phyloP scores from a whole-genome alignment of 2,797 vertebrate genomes.

The Lagocephalus sceleratus region DNA sequence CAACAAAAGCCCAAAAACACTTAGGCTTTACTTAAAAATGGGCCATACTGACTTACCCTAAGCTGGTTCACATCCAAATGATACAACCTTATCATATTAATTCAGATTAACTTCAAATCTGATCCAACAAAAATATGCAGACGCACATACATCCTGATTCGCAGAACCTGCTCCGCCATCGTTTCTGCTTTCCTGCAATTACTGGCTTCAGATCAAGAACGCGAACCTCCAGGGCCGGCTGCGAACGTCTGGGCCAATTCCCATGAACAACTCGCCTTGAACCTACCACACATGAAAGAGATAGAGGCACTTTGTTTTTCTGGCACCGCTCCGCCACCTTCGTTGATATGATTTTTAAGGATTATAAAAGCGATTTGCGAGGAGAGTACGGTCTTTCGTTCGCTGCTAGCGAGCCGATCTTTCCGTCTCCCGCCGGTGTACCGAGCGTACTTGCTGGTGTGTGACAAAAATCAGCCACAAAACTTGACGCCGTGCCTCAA shows the following conservation, averaged over 20 bases:
- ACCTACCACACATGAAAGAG: slow-evolving; percentile 34
- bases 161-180: slow-evolving; percentile 16
- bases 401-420: background rate
- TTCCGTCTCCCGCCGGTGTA: background rate
- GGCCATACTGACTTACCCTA: slow-evolving; percentile 61
- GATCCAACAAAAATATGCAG: slow-evolving; percentile 29
- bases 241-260: slow-evolving; percentile 27
- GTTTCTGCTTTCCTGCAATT: slow-evolving; percentile 50
- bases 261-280: slow-evolving; percentile 45
- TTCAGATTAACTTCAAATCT: slow-evolving; percentile 59
- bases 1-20: slow-evolving; percentile 56
- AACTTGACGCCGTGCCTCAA: background rate
- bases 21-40: slow-evolving; percentile 61
- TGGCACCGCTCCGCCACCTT: too few relatives aligned
- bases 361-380: background rate
- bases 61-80: slow-evolving; percentile 52
- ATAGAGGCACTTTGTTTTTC: too few relatives aligned
- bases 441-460: background rate
- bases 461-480: background rate
- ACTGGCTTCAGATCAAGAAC: slow-evolving; percentile 49
- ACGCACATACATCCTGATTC: slow-evolving; percentile 25
- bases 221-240: slow-evolving; percentile 11
- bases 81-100: slow-evolving; percentile 44
- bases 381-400: background rate
- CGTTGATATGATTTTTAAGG: too few relatives aligned